Conservation (phyloP, 2,113 vertebrate genomes). For the Passerina amoena region DNA sequence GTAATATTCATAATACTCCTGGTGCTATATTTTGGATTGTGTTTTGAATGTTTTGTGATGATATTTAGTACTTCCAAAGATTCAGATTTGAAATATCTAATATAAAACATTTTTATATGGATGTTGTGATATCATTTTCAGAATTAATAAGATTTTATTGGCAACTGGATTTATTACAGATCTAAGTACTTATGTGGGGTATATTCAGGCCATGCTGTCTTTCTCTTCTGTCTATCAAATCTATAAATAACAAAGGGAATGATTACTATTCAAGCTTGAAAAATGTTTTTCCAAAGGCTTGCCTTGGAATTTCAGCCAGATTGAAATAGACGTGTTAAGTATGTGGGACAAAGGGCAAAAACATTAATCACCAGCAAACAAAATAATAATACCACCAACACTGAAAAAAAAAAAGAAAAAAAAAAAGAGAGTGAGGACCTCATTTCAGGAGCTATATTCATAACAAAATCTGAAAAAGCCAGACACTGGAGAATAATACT, state of each 20-base stretch:
- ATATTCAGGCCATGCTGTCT: neutral
- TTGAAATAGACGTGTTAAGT: neutral
- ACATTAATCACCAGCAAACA: neutral
- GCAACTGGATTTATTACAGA: neutral
- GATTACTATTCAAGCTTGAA: neutral
- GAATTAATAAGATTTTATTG: neutral
- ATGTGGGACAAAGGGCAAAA: neutral
- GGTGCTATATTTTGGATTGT: neutral
- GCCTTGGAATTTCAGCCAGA: neutral
- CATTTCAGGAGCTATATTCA: neutral
- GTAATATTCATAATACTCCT: neutral
- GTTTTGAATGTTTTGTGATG: neutral
- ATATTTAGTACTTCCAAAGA: neutral
- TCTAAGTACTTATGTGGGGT: neutral
- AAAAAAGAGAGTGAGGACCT: rapidly evolving
- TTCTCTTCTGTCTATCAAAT: neutral
- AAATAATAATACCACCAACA: neutral
- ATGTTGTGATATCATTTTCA: neutral
- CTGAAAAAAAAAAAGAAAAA: too few species aligned
- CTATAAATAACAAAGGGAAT: neutral
- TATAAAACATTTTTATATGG: neutral
- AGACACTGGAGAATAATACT: neutral
- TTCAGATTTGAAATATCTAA: neutral
- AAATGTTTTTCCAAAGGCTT: neutral
- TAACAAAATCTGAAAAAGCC: neutral